Percentiles rank a stretch among this genome's conserved stretches.
These are phyloP conservation scores for Percopsis transmontana DNA, from an alignment of 2,113 vertebrate genomes.

Conservation along the genomic window DNA sequence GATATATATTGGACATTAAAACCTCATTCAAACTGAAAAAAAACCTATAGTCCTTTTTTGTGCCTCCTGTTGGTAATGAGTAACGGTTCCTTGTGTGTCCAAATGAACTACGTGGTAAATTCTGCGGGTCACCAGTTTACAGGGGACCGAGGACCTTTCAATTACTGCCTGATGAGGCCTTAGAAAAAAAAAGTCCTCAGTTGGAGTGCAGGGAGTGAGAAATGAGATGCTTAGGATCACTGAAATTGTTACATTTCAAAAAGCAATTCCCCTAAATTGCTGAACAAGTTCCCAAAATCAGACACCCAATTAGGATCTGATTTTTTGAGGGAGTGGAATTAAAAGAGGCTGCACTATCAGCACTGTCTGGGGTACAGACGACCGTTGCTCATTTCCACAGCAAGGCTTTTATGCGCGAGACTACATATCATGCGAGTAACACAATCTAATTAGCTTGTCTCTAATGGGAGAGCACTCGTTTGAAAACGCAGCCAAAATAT, in stretches of 20 bases:
- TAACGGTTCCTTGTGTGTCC: conserved; percentile 26
- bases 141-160: conserved; percentile 55
- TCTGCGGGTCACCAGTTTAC: conserved; percentile 57
- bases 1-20: too few relatives aligned
- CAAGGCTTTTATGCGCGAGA: conserved; percentile 68
- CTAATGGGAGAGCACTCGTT: conserved; percentile 60
- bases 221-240: conserved; percentile 66
- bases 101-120: conserved; percentile 44
- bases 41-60: too few relatives aligned
- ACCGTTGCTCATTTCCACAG: conserved; percentile 62
- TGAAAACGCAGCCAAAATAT: conserved; percentile 55
- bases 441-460: conserved; percentile 77
- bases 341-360: conserved; percentile 70
- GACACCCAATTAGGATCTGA: conserved; percentile 75
- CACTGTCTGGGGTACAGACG: conserved; percentile 61
- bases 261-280: conserved; percentile 73
- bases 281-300: conserved; percentile 73
- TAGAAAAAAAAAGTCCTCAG: conserved; percentile 42
- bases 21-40: too few relatives aligned
- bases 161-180: conserved; percentile 67
- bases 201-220: conserved; percentile 55
- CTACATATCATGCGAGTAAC: conserved; percentile 71
- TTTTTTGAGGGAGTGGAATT: conserved; percentile 67
- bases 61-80: conserved; percentile 14
- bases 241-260: conserved; percentile 72